Evolutionary conservation across 2,797 vertebrate species (phyloP), one percentile per base, ranked within the genome.

Genomic region (Gastrophryne carolinensis): DNA sequence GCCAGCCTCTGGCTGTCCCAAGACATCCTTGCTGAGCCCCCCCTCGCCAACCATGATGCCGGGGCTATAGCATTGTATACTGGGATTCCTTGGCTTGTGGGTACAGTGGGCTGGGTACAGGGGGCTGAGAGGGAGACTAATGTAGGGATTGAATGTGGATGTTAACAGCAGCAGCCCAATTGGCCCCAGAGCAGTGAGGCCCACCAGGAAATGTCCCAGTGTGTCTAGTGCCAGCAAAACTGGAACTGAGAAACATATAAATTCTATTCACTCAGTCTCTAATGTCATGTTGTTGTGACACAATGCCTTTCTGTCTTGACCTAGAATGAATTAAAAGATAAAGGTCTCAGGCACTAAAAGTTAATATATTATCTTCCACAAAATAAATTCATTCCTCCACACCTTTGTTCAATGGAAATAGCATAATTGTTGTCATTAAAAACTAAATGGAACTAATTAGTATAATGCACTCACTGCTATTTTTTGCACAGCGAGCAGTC

Each of bases 361-460:
- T 5, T 29, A 5, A 65, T 64, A 50, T 56, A 37, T 49, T 52
- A 56, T 15, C 27, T 41, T 35, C 3, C 5, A 13, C 13, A 12
- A 64, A 19, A 57, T 50, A 50, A 71, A 60, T 34, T 15, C 47
- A 44, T 64, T 54, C 17, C 58, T 63, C 58, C 4, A 63, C 75
- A 77, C 67, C 60, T 77, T 41, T 52, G 53, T 77, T 65, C 50
- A 65, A 56, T 29, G 29, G 56, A 77, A 77, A 71, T 77, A 71
- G 15, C 67, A 77, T 71, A 72, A 77, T 77, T 39, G 70, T 71
- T 75, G 65, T 75, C 67, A 71, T 77, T 77, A 77, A 77, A 64
- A 63, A 60, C 66, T 71, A 77, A 77, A 77, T 71, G 56, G 75
- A 71, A 64, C 75, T 65, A 77, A 77, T 77, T 77, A 77, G 75